phyloP scores from a whole-genome alignment of 2,888 invertebrate species.

The Drymonia ruficornis region DNA sequence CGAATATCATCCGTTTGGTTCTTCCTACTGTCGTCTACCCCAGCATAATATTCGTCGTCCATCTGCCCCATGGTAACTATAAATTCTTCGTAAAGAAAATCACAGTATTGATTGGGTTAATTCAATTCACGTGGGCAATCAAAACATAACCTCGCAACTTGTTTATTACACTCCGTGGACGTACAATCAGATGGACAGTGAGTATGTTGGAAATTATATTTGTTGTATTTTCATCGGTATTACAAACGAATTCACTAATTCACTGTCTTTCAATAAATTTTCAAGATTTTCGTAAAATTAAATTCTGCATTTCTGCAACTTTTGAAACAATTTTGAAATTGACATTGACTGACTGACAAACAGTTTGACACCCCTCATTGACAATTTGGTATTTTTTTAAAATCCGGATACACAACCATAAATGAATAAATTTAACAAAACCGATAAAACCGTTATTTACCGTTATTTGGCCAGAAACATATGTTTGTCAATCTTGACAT shows the following conservation, averaged over 20 bases:
- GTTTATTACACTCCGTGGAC: background rate
- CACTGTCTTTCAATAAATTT: no score
- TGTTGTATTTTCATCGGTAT: background rate
- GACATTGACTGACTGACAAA: no score
- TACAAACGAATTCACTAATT: background rate
- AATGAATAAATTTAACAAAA: no score
- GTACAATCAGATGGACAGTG: background rate
- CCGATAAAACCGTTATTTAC: no score
- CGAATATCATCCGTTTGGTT: slow-evolving; percentile 52
- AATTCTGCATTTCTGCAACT: no score
- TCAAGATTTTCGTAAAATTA: no score
- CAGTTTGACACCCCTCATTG: no score
- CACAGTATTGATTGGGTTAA: slow-evolving; percentile 5
- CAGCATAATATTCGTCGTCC: slow-evolving; percentile 42
- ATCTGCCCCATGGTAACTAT: slow-evolving; percentile 44
- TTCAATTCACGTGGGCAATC: slow-evolving; percentile 51
- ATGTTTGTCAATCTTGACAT: no score
- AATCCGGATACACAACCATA: no score
- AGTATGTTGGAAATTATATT: background rate
- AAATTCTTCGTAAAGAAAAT: slow-evolving; percentile 8
- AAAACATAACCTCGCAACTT: slow-evolving; percentile 51
- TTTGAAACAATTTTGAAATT: no score
- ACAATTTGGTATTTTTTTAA: no score
- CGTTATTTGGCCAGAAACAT: no score
- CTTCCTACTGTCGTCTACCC: slow-evolving; percentile 51